Evolutionary conservation across 2,797 vertebrate species (phyloP).

Genomic region (Scarus forsteni): DNA sequence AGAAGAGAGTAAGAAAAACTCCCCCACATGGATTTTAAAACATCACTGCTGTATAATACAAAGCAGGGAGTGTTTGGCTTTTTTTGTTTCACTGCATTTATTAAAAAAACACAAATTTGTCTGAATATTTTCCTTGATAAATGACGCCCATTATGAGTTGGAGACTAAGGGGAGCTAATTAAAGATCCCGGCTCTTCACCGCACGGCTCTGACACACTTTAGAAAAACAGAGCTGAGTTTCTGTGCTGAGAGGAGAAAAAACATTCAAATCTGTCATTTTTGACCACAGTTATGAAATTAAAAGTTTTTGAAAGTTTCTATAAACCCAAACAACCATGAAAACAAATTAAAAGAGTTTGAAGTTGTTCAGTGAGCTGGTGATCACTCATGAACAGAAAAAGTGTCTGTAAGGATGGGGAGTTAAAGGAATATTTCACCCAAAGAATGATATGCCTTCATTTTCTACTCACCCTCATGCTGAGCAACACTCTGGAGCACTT

Average conservation of each 20-base stretch:
- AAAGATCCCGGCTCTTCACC: slow-evolving; percentile 34
- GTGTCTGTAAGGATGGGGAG: background rate
- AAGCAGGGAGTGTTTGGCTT: slow-evolving; percentile 3
- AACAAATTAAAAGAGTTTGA: background rate
- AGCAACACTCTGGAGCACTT: too few species aligned
- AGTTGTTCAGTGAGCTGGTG: background rate
- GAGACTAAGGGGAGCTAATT: slow-evolving; percentile 63
- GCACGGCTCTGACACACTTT: slow-evolving; percentile 32
- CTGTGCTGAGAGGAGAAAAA: background rate
- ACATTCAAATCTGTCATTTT: background rate
- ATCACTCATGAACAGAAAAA: background rate
- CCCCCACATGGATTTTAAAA: slow-evolving; percentile 20
- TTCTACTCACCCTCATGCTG: too few species aligned
- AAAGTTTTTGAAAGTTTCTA: slow-evolving; percentile 4
- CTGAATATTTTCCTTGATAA: slow-evolving; percentile 39
- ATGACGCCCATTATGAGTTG: slow-evolving; percentile 43
- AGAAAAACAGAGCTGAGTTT: slow-evolving; percentile 24
- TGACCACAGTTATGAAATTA: background rate
- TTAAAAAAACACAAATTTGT: slow-evolving; percentile 36
- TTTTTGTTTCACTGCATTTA: slow-evolving; percentile 26
- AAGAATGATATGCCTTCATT: too few species aligned
- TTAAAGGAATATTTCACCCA: too few species aligned
- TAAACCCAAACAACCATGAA: background rate
- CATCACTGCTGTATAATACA: slow-evolving; percentile 21
- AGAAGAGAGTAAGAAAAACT: slow-evolving; percentile 4